Evolutionary conservation across 2,888 invertebrate species (phyloP), one percentile per base, ranked within the genome.

Genomic region (Agrotis exclamationis): DNA sequence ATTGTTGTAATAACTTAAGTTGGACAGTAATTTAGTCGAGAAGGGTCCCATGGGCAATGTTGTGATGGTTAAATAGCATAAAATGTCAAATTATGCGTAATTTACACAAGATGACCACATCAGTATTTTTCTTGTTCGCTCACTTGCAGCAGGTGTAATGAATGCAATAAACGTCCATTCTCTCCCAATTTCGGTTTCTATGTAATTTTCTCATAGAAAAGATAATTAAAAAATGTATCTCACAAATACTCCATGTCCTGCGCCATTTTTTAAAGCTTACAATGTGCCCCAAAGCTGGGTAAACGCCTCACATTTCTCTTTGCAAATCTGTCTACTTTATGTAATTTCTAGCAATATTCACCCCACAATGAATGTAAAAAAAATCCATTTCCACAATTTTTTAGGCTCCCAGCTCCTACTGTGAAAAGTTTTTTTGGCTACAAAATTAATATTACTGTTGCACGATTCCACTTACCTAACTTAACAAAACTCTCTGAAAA

Each of bases 401-500:
- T 45, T 3, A 24, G 3, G 3, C 3, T 63, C n/a, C 22, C 39
- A 16, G 1, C 16, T 2, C 3, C 28, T 20, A 13, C 1, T 9
- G 3, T 16, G 6, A 14, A 44, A 44, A 28, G 16, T 16, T 58
- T 11, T 4, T 45, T 64, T 11, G 63, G 2, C 20, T 1, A 14
- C 6, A 28, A 63, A 63, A 33, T 33, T 9, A 33, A 33, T 18
- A 51, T 20, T 14, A 59, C n/a, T 7, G 24, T 45, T 14, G 9
- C n/a, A 1, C 5, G 6, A 13, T 33, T 56, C 33, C 13, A 66
- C 97, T 97, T 95, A 98, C 99, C 99, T 97, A 99, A 97, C 97
- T 99, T 99, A 96, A 99, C 99, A 97, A 99, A 99, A 96, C 98
- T 98, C 96, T 99, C 98, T 89, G 99, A 99, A 97, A 99, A 99